phyloP scores from a whole-genome alignment of 2,113 vertebrate species.

The Pseudorectes ferrugineus region DNA sequence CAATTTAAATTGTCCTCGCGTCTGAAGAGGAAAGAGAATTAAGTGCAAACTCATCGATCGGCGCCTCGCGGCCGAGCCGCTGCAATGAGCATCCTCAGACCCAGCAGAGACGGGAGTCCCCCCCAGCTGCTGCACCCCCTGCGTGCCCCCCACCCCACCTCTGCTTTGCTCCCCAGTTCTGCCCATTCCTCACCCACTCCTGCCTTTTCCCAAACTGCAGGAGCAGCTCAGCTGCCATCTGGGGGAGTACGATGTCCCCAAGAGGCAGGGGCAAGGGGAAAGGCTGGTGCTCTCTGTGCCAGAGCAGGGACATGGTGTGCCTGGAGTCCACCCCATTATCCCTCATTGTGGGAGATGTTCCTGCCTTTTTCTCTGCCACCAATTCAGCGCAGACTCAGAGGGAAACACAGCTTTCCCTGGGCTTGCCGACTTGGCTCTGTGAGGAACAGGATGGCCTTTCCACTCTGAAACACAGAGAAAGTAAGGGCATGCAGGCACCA shows the following conservation, averaged over 20 bases:
- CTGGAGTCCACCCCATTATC: fast-evolving
- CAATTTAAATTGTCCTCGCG: background rate
- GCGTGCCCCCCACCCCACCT: fast-evolving
- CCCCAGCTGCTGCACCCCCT: fast-evolving
- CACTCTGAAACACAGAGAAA: background rate
- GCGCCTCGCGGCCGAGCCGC: fast-evolving
- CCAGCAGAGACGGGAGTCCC: fast-evolving
- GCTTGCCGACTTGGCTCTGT: fast-evolving
- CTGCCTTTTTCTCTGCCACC: background rate
- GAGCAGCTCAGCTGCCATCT: fast-evolving
- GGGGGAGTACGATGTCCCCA: fast-evolving
- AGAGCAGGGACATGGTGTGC: background rate
- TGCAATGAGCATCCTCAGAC: background rate
- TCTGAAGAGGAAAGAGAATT: background rate
- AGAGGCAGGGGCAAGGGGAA: background rate
- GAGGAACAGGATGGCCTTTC: background rate
- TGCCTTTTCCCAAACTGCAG: fast-evolving
- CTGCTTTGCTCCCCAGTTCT: background rate
- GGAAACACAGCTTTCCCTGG: fast-evolving
- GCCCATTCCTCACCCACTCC: background rate
- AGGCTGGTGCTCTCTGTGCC: background rate
- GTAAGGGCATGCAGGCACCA: fast-evolving
- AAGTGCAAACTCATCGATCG: background rate
- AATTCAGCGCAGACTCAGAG: fast-evolving
- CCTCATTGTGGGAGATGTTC: background rate